Conservation (phyloP, 2,888 invertebrate genomes). For the Euplexia lucipara region DNA sequence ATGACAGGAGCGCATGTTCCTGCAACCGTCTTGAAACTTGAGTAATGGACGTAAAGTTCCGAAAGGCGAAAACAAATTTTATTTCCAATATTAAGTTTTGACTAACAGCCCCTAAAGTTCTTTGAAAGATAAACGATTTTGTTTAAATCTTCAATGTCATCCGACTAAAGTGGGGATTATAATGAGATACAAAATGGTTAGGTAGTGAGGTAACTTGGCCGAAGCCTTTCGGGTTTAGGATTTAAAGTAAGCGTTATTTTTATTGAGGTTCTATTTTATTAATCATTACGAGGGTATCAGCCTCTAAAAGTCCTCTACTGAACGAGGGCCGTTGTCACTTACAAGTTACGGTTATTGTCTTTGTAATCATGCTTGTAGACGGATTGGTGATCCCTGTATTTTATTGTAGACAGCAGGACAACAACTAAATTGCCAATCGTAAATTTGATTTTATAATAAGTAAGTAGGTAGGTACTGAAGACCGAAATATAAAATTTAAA, state of each 20-base stretch:
- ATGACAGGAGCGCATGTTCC: conserved; percentile 63
- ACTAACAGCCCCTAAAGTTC: conserved; percentile 49
- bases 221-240: conserved; percentile 1
- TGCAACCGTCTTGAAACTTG: conserved; percentile 62
- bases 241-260: conserved; percentile 45
- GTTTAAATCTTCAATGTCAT: conserved; percentile 54
- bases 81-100: conserved; percentile 62
- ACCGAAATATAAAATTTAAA: too few relatives aligned
- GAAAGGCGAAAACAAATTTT: conserved; percentile 58
- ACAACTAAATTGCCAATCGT: too few relatives aligned
- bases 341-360: conserved; percentile 20
- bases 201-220: conserved; percentile 12
- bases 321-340: conserved; percentile 12
- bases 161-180: conserved; percentile 46
- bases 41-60: conserved; percentile 57
- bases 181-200: conserved; percentile 47
- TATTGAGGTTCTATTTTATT: conserved; percentile 46
- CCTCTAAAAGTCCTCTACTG: conserved; percentile 10
- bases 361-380: conserved; percentile 16
- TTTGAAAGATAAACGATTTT: conserved; percentile 59
- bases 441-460: too few relatives aligned
- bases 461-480: too few relatives aligned
- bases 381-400: conserved; percentile 11
- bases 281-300: conserved; percentile 33
- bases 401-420: background rate